Conservation (phyloP, 2,113 vertebrate species). For the Solea senegalensis region DNA sequence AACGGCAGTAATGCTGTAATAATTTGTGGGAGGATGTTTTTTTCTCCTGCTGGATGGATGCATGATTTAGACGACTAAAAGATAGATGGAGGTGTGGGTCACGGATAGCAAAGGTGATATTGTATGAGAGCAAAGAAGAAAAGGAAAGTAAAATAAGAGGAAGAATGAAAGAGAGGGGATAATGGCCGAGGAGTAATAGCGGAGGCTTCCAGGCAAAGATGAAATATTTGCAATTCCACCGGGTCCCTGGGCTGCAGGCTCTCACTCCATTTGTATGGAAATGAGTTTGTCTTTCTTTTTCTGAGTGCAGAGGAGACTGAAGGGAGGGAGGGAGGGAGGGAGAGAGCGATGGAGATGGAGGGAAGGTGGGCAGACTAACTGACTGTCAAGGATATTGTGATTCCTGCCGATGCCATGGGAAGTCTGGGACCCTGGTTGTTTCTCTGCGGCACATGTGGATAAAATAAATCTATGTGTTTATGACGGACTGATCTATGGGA, state of each 20-base stretch:
- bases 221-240: conserved; percentile 86
- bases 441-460: conserved; percentile 70
- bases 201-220: conserved; percentile 78
- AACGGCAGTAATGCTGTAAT: conserved; percentile 21
- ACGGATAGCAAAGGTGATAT: conserved; percentile 25
- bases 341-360: conserved; percentile 31
- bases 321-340: conserved; percentile 48
- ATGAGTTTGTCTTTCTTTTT: conserved; percentile 82
- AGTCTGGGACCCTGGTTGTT: conserved; percentile 56
- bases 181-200: conserved; percentile 75
- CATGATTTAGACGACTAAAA: conserved; percentile 36
- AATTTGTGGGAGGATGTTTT: conserved; percentile 34
- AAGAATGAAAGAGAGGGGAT: conserved; percentile 65
- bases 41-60: conserved; percentile 22
- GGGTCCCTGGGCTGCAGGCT: conserved; percentile 79
- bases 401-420: conserved; percentile 72
- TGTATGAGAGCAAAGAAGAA: conserved; percentile 23
- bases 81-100: conserved; percentile 14
- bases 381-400: conserved; percentile 71
- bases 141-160: conserved; percentile 43
- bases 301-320: conserved; percentile 62
- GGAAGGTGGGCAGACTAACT: conserved; percentile 58
- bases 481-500: conserved; percentile 75
- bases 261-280: conserved; percentile 87
- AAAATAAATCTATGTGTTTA: conserved; percentile 76